A percentile compares a stretch with the other conserved stretches of the same genome.
Evolutionary conservation across 2,888 invertebrate species (phyloP).

Genomic region (Tenthredo distinguenda): DNA sequence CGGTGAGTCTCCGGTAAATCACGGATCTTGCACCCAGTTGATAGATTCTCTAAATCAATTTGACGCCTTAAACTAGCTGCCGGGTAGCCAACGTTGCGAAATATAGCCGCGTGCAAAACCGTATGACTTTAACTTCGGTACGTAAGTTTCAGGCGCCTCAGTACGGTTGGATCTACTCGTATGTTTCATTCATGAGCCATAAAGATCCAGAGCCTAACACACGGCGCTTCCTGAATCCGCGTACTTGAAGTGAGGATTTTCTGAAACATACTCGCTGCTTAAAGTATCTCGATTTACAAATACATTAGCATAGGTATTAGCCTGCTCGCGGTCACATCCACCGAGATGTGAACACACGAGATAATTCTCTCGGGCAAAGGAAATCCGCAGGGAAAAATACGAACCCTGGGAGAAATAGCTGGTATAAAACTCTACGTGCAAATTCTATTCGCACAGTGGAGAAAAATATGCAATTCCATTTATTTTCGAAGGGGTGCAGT

Average conservation of each 20-base stretch:
- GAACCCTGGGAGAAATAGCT: neutral
- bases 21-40: neutral
- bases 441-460: neutral
- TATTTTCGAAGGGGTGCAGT: neutral
- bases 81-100: neutral
- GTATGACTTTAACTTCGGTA: neutral
- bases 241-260: constrained; percentile 31
- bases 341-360: constrained; percentile 8
- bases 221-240: constrained; percentile 46
- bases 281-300: constrained; percentile 36
- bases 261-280: constrained; percentile 34
- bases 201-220: constrained; percentile 63
- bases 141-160: neutral
- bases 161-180: constrained; percentile 36
- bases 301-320: constrained; percentile 48
- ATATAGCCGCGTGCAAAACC: neutral
- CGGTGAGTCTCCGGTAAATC: constrained; percentile 24
- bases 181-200: constrained; percentile 77
- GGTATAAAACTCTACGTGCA: neutral
- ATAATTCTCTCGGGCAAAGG: neutral
- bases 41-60: constrained; percentile 49
- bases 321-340: constrained; percentile 33
- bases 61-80: constrained; percentile 29
- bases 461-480: neutral
- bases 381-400: neutral